Base-by-base conservation (phyloP, 2,888 invertebrate species). In the Tuberolachnus salignus region DNA sequence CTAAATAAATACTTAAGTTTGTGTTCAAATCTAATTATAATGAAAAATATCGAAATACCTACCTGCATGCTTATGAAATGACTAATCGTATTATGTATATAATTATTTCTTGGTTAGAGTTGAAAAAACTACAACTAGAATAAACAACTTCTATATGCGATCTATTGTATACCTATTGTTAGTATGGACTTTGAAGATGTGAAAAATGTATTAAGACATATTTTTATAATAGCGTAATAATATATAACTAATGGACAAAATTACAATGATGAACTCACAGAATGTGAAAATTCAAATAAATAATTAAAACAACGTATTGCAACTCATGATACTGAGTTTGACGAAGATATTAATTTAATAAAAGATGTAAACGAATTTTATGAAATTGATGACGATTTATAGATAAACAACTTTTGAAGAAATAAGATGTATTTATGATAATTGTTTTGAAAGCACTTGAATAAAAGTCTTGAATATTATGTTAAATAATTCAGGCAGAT, bases 201-300 rank as follows among this genome's bases (percentile, higher is more conserved):
- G 1, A 72, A 72, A 23, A n/a, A 59, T 44, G 11, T 72, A 44
- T 14, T 72, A 13, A 46, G 21, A 14, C n/a, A 23, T 16, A 61
- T 72, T 46, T 72, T 72, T 26, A 72, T 46, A 13, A 61, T 72
- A 6, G 59, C 72, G n/a, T n/a, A n/a, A n/a, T 16, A 46, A 13
- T 61, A 72, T 61, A 42, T 61, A 57, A 61, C 57, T 14, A 42
- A 72, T 72, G 44, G 72, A 19, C 14, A 16, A 19, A 49, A 66
- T 49, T 49, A 3, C n/a, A 49, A 49, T 61, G 16, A 59, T 44
- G 59, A 57, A 26, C 46, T n/a, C 1, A 49, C 34, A 34, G 42
- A 1, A 66, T 42, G 44, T 75, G 64, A 64, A 64, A n/a, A 34
- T 9, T 21, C 49, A 16, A 66, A 66, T 26, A 11, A 49, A 66